Evolutionary conservation across 2,888 invertebrate genomes (phyloP).

Genomic region (Heterodera filipjevi): DNA sequence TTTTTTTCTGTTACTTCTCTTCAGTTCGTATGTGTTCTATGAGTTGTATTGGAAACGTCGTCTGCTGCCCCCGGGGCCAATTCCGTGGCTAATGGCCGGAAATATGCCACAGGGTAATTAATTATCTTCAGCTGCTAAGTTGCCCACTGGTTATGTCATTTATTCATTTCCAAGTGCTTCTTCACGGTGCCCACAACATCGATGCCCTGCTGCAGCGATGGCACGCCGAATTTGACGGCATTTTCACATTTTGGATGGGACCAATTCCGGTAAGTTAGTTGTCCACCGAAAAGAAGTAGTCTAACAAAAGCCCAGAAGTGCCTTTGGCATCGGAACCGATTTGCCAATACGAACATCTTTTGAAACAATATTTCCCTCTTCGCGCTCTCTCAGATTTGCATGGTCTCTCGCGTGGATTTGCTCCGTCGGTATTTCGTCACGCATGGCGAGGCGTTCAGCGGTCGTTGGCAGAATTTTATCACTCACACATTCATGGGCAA

Average conservation of each 20-base stretch:
- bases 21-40: constrained; percentile 45
- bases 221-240: constrained; percentile 50
- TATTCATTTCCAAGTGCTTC: constrained; percentile 18
- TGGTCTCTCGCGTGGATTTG: constrained; percentile 51
- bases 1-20: constrained; percentile 25
- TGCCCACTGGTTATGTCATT: neutral
- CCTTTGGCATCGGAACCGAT: too few species aligned
- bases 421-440: constrained; percentile 60
- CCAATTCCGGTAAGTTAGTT: constrained; percentile 39
- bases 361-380: too few species aligned
- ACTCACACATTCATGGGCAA: constrained; percentile 61
- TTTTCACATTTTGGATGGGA: constrained; percentile 65
- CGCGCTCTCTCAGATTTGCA: constrained; percentile 49
- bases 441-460: constrained; percentile 58
- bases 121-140: constrained; percentile 14
- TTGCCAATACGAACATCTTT: too few species aligned
- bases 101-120: constrained; percentile 48
- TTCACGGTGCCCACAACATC: constrained; percentile 38
- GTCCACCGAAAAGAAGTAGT: neutral
- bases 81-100: constrained; percentile 54
- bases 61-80: constrained; percentile 54
- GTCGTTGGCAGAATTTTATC: constrained; percentile 62
- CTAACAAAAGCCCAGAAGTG: neutral
- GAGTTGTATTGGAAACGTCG: constrained; percentile 56
- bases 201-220: constrained; percentile 50